Percentiles rank a stretch among this genome's conserved stretches.
These are phyloP conservation scores for Phalera bucephala DNA, from an alignment of 2,888 invertebrate species.

Conservation along the genomic window DNA sequence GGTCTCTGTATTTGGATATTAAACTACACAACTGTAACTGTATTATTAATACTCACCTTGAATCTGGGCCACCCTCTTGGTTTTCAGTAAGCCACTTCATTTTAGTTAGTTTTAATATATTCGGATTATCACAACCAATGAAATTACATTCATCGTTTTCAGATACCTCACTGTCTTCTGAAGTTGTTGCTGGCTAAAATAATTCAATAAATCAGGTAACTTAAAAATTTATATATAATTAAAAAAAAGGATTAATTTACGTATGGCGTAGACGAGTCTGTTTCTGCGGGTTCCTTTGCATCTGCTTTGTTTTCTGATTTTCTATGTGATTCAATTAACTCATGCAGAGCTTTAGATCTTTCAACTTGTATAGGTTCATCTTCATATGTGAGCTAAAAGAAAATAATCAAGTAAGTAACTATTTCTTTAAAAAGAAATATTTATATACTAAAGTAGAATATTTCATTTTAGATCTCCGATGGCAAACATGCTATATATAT, in stretches of 20 bases:
- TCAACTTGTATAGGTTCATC: slow-evolving; percentile 58
- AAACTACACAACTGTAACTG: background rate
- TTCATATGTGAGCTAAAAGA: slow-evolving; percentile 28
- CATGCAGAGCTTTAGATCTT: slow-evolving; percentile 64
- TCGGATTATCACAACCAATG: slow-evolving; percentile 42
- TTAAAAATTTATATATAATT: slow-evolving; percentile 4
- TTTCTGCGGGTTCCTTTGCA: slow-evolving; percentile 16
- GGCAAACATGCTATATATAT: no score
- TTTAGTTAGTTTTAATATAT: slow-evolving; percentile 62
- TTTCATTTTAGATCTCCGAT: no score
- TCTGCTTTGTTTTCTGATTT: slow-evolving; percentile 18
- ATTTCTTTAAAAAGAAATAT: no score
- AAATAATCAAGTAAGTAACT: slow-evolving; percentile 7
- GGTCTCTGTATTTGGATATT: slow-evolving; percentile 31
- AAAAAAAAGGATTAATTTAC: slow-evolving; percentile 22
- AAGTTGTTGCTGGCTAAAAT: slow-evolving; percentile 36
- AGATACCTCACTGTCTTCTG: slow-evolving; percentile 37
- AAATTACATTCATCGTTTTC: slow-evolving; percentile 30
- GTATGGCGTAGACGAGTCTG: slow-evolving; percentile 25
- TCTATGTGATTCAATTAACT: slow-evolving; percentile 50
- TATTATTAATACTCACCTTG: slow-evolving; percentile 49
- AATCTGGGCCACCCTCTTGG: slow-evolving; percentile 48
- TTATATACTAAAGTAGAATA: no score
- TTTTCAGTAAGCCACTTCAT: slow-evolving; percentile 73
- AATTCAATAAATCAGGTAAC: no score